These are phyloP conservation scores for Branchinecta lynchi DNA, from an alignment of 1,140 invertebrate species.

Conservation along the genomic window DNA sequence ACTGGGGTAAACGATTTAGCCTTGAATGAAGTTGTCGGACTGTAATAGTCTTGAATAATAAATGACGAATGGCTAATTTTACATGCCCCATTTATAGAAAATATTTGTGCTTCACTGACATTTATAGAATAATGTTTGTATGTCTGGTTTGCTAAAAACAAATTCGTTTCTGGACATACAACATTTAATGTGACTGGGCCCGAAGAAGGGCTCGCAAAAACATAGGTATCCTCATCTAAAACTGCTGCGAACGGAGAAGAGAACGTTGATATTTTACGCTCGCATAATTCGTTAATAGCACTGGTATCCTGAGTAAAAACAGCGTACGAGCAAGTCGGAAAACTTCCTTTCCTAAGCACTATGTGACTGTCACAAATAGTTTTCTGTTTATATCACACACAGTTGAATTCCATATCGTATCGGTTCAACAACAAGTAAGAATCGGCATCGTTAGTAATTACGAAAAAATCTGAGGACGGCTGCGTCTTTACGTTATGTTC, in stretches of 20 bases:
- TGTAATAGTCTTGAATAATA: conserved; percentile 3
- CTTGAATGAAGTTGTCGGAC: background rate
- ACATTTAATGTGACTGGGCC: background rate
- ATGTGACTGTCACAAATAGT: background rate
- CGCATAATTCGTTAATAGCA: no score
- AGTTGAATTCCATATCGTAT: background rate
- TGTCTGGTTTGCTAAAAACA: background rate
- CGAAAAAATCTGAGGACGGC: background rate
- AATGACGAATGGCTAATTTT: background rate
- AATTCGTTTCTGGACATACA: background rate
- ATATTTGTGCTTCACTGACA: background rate
- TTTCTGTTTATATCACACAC: background rate
- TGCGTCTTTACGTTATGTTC: background rate
- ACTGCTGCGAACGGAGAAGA: no score
- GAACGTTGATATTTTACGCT: no score
- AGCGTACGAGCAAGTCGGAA: background rate
- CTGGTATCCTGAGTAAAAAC: background rate
- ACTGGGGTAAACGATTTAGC: background rate
- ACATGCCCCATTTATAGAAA: background rate
- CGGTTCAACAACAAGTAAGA: background rate
- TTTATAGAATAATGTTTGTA: background rate
- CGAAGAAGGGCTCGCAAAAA: background rate
- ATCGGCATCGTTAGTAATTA: background rate
- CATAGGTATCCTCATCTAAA: background rate
- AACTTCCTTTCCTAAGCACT: background rate